Base-by-base conservation (phyloP, 2,113 vertebrate genomes). In the Nerophis lumbriciformis region DNA sequence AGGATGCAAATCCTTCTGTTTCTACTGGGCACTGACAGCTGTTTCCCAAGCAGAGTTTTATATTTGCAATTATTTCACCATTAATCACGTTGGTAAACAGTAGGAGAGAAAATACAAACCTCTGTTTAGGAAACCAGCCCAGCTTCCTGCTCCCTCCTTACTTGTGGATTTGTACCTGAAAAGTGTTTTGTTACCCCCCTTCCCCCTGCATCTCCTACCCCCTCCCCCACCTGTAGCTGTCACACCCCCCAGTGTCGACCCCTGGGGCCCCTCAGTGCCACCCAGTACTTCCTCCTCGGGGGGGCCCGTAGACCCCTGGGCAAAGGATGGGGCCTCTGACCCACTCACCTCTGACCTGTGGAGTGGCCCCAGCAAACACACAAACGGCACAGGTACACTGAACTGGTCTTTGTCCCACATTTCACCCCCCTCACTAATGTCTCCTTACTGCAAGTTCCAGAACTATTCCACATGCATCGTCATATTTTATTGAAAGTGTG, bases 321-420 rank as follows among this genome's bases (percentile, higher is more conserved):
- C 86, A 71, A 84, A 81, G 71, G 88, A 91, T 54, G 89, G 85
- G 75, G 75, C 82, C 86, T 81, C 83, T 87, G 89, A 89, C 76
- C 77, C 76, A 76, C 66, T 90, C 78, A 84, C 79, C 67, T 86
- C 88, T 48, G 89, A 91, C 86, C 84, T 88, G 82, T 91, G 90
- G 90, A 92, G 90, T 39, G 91, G 89, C 64, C 86, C 90, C 68
- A 62, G 78, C 85, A 90, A 87, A 88, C 89, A 91, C 55, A 90
- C 88, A 70, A 92, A 92, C 45, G 89, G 91, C 85, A 92, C 91
- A 90, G 91, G 90, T 92, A 91, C 76, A 87, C 50, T 66, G 55
- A 53, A 19, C 59, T 65, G 76, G 80, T 84, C 76, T 69, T 55
- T 58, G 75, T 82, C 78, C 68, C 52, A 68, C 81, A 83, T 85